Evolutionary conservation across 2,888 invertebrate genomes (phyloP), one percentile per base, ranked within the genome.

Genomic region (Electrophaes corylata): DNA sequence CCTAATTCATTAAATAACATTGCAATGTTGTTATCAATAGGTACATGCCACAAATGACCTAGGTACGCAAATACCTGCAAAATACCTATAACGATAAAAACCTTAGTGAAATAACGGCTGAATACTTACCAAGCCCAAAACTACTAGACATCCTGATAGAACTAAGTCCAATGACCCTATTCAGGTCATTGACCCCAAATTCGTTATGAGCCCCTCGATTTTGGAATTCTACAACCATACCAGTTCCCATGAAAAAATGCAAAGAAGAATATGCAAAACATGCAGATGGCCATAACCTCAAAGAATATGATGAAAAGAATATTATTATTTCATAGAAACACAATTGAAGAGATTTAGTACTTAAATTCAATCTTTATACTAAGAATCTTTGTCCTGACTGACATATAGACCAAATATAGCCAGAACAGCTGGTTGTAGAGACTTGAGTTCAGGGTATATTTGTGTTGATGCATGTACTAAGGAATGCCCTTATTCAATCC

Each of bases 161-260:
- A 64, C 50, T 41, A 49, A 73, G 76, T 73, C 62, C 76, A 78
- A 65, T 76, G 72, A 79, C 71, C 75, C 65, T 65, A 53, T 51
- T 60, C 57, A 64, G 72, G 65, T 65, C 72, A 70, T 64, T 78
- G 74, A 78, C 75, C 78, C 66, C 69, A 70, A 72, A 69, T 70
- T 68, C 64, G 67, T 69, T 66, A 52, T 64, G 65, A 63, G 62
- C 65, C 65, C 66, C 55, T 62, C 46, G 50, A 23, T 57, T 53
- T 39, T 33, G 51, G 23, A 62, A 59, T 62, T 62, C 57, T 46
- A 57, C 49, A 37, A 37, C 37, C 16, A 53, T 55, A 54, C 29
- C 44, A 49, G 37, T 37, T 50, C 44, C 45, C 31, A 49, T 55
- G 37, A 18, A 43, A 16, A 40, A n/a, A n/a, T n/a, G n/a, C n/a